These are phyloP conservation scores for Corythoichthys haematopterus DNA, from an alignment of 2,113 vertebrate species.

Conservation along the genomic window DNA sequence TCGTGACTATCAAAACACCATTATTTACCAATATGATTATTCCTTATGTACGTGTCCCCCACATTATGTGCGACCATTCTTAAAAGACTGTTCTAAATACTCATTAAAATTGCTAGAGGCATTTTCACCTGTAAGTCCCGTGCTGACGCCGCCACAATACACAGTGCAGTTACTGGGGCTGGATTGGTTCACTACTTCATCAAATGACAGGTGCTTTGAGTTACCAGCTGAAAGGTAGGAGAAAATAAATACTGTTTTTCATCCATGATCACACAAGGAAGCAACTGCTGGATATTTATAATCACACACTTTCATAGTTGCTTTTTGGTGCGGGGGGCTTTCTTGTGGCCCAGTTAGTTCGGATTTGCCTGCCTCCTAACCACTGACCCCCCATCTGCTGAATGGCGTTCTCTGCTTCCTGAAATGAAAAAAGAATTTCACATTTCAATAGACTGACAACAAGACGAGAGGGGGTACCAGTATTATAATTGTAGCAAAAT, in stretches of 20 bases:
- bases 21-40: too few relatives aligned
- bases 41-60: too few relatives aligned
- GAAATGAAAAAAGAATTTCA: neutral
- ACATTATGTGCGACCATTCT: neutral
- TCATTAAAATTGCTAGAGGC: neutral
- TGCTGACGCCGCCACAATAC: conserved; percentile 92
- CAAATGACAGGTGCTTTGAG: conserved; percentile 91
- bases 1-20: too few relatives aligned
- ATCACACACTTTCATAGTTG: conserved; percentile 83
- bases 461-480: neutral
- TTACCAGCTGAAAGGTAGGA: conserved; percentile 65
- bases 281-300: neutral
- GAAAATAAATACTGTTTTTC: neutral
- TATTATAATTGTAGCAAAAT: neutral
- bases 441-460: neutral
- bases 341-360: conserved; percentile 98
- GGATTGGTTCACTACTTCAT: conserved; percentile 94
- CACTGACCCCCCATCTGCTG: conserved; percentile 99
- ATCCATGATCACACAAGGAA: neutral
- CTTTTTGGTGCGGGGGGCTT: conserved; percentile 95
- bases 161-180: conserved; percentile 98
- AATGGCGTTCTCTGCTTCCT: conserved; percentile 97
- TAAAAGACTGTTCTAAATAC: too few relatives aligned
- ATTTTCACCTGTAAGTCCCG: conserved; percentile 85
- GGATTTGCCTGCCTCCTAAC: conserved; percentile 95